Conservation (phyloP, 64 coral and sea anemone species). For the Montipora cactus region DNA sequence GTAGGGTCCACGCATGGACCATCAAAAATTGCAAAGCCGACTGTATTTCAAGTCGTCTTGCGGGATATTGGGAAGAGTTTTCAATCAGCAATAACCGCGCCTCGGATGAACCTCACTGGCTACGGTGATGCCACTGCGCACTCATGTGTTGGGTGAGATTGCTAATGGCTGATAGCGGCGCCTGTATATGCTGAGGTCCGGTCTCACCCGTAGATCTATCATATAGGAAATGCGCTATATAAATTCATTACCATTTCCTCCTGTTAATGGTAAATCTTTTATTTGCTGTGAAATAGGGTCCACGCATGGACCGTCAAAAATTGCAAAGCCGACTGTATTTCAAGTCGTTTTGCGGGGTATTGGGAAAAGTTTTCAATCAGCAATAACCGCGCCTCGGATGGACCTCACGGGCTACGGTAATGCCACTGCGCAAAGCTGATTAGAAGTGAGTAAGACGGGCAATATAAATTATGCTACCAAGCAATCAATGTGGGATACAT, state of each 20-base stretch:
- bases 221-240: too few relatives aligned
- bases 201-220: too few relatives aligned
- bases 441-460: rapidly evolving
- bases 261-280: too few relatives aligned
- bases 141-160: too few relatives aligned
- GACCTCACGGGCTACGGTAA: conserved; percentile 94
- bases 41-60: conserved; percentile 93
- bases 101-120: conserved; percentile 92
- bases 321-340: conserved; percentile 94
- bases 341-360: conserved; percentile 96
- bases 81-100: conserved; percentile 98
- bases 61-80: conserved; percentile 99
- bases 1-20: conserved; percentile 73
- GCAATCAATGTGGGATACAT: too few relatives aligned
- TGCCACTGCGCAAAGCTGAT: conserved; percentile 95
- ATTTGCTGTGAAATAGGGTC: not conserved
- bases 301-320: conserved; percentile 85
- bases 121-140: conserved; percentile 66
- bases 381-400: conserved; percentile 95
- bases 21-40: conserved; percentile 94
- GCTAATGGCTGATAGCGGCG: too few relatives aligned
- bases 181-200: too few relatives aligned
- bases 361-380: conserved; percentile 99
- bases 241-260: too few relatives aligned
- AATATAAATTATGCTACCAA: not conserved